A percentile compares a stretch with the other conserved stretches of the same genome.
Conservation (phyloP, 2,113 vertebrate genomes). For the Tupaia tana region DNA sequence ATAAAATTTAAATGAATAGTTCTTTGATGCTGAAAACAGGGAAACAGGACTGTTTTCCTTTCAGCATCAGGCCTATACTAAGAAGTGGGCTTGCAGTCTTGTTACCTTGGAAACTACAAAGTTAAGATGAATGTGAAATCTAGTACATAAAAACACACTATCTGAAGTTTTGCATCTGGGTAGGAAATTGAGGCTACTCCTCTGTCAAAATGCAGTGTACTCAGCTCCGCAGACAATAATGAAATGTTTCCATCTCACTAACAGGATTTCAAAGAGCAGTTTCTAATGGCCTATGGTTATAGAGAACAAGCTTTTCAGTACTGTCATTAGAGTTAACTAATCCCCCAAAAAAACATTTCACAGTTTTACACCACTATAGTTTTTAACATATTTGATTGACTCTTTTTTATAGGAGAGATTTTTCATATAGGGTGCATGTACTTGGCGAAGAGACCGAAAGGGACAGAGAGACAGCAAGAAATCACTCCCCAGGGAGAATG, state of each 20-base stretch:
- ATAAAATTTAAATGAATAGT: conserved; percentile 1
- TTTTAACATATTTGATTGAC: neutral
- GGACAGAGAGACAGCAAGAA: too few species aligned
- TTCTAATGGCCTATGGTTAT: neutral
- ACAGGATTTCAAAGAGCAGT: neutral
- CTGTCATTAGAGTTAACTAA: neutral
- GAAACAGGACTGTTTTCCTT: neutral
- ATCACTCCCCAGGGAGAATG: too few species aligned
- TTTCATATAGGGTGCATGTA: too few species aligned
- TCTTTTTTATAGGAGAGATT: too few species aligned
- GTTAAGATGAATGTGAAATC: neutral
- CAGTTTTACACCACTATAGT: neutral
- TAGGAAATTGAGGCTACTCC: neutral
- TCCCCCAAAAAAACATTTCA: neutral
- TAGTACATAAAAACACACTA: neutral
- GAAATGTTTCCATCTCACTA: neutral
- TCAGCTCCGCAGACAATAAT: neutral
- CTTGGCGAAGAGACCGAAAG: too few species aligned
- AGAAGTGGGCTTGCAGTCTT: neutral
- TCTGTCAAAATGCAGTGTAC: neutral
- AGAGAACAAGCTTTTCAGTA: neutral
- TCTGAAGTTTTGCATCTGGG: neutral
- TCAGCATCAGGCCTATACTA: neutral
- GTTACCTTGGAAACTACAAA: neutral
- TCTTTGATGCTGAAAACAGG: neutral